These are phyloP conservation scores for Entomyzon cyanotis DNA, from an alignment of 2,113 vertebrate species.

Conservation along the genomic window DNA sequence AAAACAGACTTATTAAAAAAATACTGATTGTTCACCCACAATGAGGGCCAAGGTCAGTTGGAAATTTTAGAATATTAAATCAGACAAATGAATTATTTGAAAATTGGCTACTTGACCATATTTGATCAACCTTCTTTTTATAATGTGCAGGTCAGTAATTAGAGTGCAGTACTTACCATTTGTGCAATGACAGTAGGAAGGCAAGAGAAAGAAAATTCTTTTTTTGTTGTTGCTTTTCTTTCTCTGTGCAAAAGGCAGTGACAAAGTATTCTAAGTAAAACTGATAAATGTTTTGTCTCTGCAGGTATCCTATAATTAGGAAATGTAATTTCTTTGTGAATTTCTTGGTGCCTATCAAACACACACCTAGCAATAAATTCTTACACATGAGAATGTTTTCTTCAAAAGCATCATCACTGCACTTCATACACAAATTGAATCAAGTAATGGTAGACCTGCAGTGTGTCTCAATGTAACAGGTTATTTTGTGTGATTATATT, in stretches of 20 bases:
- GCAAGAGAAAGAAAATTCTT: neutral
- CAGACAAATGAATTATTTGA: neutral
- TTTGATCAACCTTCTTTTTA: neutral
- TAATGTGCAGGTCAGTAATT: neutral
- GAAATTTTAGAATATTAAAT: constrained; percentile 36
- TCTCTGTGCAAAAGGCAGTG: neutral
- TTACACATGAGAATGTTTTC: neutral
- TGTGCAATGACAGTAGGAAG: neutral
- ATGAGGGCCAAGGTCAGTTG: neutral
- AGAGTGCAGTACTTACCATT: neutral
- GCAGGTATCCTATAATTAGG: neutral
- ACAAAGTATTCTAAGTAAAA: neutral
- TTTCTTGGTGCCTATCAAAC: neutral
- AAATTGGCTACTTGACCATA: constrained; percentile 9
- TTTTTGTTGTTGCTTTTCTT: neutral
- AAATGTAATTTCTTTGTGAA: neutral
- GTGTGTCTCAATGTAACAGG: neutral
- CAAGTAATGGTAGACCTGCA: neutral
- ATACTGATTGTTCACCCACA: neutral
- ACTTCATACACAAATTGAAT: neutral
- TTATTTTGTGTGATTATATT: neutral
- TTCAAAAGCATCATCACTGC: neutral
- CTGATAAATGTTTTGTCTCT: constrained; percentile 5
- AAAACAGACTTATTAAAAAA: neutral
- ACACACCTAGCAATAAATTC: neutral